Conservation (phyloP, 2,797 vertebrate genomes). For the Falco berigora region DNA sequence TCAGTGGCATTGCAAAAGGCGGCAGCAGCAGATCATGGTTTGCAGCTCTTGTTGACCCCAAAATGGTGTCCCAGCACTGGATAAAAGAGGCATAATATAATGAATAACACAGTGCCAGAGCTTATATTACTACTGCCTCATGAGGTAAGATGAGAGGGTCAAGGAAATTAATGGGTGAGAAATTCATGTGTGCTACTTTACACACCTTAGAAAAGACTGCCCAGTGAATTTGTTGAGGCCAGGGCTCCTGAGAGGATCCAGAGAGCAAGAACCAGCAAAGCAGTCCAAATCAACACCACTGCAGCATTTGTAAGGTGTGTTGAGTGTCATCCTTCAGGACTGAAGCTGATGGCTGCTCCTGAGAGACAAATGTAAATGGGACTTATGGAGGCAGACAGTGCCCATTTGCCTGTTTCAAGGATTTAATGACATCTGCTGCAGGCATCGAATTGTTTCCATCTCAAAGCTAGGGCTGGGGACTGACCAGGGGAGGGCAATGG, state of each 20-base stretch:
- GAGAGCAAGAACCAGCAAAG: neutral
- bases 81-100: neutral
- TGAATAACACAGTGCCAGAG: neutral
- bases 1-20: neutral
- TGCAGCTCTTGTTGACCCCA: neutral
- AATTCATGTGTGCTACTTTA: neutral
- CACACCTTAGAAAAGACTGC: neutral
- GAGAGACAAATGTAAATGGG: neutral
- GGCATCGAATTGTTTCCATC: neutral
- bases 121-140: neutral
- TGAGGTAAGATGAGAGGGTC: rapidly evolving
- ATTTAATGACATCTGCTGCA: neutral
- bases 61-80: neutral
- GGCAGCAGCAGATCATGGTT: neutral
- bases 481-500: neutral
- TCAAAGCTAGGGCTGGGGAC: neutral
- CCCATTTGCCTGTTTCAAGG: neutral
- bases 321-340: neutral
- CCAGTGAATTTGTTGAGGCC: neutral
- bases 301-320: neutral
- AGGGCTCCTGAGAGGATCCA: neutral
- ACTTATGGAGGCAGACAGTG: neutral
- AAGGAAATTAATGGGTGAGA: neutral
- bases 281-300: neutral
- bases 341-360: neutral